Percentiles rank a stretch among this genome's conserved stretches.
These are phyloP conservation scores for Aleiodes testaceus DNA, from an alignment of 2,888 invertebrate species.

Conservation along the genomic window DNA sequence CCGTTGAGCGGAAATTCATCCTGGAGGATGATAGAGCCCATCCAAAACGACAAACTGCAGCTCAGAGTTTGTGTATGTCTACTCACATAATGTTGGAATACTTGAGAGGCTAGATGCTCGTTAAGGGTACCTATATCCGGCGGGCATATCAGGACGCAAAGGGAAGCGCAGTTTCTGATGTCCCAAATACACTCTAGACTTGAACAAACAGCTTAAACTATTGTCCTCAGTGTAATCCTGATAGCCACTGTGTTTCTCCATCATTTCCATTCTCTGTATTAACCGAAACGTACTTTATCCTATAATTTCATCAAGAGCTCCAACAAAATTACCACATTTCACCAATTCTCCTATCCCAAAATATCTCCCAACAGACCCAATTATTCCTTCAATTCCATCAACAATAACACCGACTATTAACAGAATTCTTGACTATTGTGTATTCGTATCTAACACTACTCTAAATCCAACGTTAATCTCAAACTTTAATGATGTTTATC, in stretches of 20 bases:
- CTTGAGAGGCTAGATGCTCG: conserved; percentile 47
- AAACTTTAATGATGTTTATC: too few species aligned
- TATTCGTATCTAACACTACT: too few species aligned
- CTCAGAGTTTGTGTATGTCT: neutral
- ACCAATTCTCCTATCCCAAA: too few species aligned
- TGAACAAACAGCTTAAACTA: neutral
- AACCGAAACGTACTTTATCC: neutral
- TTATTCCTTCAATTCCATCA: too few species aligned
- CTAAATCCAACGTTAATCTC: too few species aligned
- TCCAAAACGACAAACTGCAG: conserved; percentile 10
- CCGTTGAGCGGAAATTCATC: conserved; percentile 49
- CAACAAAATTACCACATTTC: too few species aligned
- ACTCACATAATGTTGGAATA: conserved; percentile 28
- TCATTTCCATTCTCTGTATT: neutral
- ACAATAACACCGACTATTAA: too few species aligned
- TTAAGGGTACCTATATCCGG: conserved; percentile 50
- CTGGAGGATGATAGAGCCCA: conserved; percentile 7
- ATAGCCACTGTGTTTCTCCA: too few species aligned
- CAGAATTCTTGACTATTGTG: too few species aligned
- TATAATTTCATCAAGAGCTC: neutral
- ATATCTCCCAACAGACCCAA: too few species aligned
- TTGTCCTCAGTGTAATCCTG: neutral
- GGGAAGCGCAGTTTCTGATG: conserved; percentile 43
- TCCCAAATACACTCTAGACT: conserved; percentile 32
- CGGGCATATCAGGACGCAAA: conserved; percentile 48